Percentiles rank a stretch among this genome's conserved stretches.
Evolutionary conservation across 2,888 invertebrate genomes (phyloP).

Genomic region (Ypsolopha sequella): DNA sequence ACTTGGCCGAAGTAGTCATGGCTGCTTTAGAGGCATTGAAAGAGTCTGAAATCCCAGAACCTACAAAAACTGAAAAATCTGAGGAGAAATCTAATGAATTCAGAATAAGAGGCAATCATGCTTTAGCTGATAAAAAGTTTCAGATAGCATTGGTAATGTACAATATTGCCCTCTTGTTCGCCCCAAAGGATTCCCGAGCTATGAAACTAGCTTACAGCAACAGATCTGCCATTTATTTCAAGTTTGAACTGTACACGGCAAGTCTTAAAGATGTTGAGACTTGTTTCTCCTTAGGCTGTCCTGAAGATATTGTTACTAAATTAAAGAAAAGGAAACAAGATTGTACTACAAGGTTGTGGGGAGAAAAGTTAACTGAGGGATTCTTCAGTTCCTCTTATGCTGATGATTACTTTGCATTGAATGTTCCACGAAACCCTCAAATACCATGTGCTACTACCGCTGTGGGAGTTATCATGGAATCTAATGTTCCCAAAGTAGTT

Average conservation of each 20-base stretch:
- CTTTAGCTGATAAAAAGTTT: constrained; percentile 3
- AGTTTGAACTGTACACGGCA: constrained; percentile 7
- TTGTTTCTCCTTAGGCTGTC: constrained; percentile 10
- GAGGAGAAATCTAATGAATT: not conserved
- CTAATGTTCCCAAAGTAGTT: not conserved
- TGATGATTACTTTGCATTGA: constrained; percentile 6
- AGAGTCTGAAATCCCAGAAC: not conserved
- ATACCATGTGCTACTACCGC: constrained; percentile 7
- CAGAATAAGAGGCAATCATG: constrained; percentile 4
- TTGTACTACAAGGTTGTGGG: constrained; percentile 5
- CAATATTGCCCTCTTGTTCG: constrained; percentile 13
- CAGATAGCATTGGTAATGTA: constrained; percentile 11
- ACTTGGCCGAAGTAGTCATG: not conserved
- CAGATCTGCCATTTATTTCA: constrained; percentile 12
- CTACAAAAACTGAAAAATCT: not conserved
- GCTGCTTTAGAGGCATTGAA: not conserved
- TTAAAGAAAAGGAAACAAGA: constrained; percentile 8
- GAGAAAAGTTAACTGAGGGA: constrained; percentile 1
- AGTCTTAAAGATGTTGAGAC: constrained; percentile 13
- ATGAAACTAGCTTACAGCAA: constrained; percentile 13
- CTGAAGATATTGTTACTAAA: constrained; percentile 7
- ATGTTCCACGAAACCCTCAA: constrained; percentile 6
- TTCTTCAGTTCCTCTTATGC: not conserved
- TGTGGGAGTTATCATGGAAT: constrained; percentile 3
- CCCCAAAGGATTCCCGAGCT: constrained; percentile 12